Conservation (phyloP, 2,113 vertebrate species). For the Parus major region DNA sequence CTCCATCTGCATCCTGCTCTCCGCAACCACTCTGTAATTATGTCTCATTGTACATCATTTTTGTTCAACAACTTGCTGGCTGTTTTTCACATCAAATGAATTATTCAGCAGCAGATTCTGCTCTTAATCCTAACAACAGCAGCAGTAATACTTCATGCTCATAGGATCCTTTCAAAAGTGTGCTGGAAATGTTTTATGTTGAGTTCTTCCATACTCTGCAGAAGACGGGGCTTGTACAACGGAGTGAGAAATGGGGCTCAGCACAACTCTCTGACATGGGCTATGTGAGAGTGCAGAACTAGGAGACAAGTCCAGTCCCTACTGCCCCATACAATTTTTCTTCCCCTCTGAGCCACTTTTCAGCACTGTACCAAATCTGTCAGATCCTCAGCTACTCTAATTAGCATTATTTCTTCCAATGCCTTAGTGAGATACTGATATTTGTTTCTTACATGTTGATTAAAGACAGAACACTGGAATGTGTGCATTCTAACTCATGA, state of each 20-base stretch:
- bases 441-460: not conserved
- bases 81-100: conserved; percentile 43
- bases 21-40: conserved; percentile 14
- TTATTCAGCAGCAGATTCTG: conserved; percentile 51
- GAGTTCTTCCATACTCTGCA: not conserved
- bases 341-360: not conserved
- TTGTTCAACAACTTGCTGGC: conserved; percentile 17
- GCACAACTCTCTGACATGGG: not conserved
- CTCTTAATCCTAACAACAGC: conserved; percentile 26
- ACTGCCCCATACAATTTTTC: not conserved
- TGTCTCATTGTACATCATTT: conserved; percentile 29
- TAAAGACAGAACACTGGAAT: not conserved
- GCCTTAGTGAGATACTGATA: not conserved
- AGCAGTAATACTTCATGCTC: conserved; percentile 6
- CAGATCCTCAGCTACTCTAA: not conserved
- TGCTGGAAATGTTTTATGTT: not conserved
- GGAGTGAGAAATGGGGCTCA: not conserved
- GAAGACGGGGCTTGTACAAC: not conserved
- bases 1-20: conserved; percentile 20
- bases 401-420: not conserved
- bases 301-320: not conserved
- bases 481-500: not conserved
- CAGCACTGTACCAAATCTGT: not conserved
- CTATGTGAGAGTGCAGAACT: not conserved
- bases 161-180: not conserved